Conservation (phyloP, 2,113 vertebrate genomes). For the Apaloderma vittatum region DNA sequence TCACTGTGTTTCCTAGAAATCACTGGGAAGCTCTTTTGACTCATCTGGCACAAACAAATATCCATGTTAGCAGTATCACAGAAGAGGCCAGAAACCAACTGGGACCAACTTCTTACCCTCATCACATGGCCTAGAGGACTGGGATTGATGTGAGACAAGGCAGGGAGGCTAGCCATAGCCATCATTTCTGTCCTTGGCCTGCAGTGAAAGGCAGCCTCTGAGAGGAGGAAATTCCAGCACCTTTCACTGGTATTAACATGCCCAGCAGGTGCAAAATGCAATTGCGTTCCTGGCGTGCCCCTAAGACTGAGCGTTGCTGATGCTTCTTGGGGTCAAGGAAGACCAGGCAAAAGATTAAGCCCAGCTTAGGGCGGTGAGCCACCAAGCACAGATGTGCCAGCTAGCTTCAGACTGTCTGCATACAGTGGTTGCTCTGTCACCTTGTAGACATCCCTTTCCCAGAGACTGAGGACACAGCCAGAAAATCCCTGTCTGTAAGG, state of each 20-base stretch:
- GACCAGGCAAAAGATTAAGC: not conserved
- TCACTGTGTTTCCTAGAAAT: constrained; percentile 38
- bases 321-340: not conserved
- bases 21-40: not conserved
- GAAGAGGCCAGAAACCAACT: not conserved
- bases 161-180: not conserved
- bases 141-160: not conserved
- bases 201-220: not conserved
- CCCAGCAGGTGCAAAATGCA: not conserved
- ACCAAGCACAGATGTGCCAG: not conserved
- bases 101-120: not conserved
- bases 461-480: not conserved
- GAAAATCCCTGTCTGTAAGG: not conserved
- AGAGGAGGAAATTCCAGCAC: not conserved
- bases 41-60: not conserved
- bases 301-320: not conserved
- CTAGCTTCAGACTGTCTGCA: not conserved
- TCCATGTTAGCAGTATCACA: not conserved
- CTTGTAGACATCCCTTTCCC: not conserved
- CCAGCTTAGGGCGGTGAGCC: not conserved
- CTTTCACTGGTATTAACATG: not conserved
- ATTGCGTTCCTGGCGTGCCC: not conserved
- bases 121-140: fast-evolving
- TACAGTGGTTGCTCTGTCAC: constrained; percentile 5
- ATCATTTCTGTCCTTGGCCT: not conserved